Conservation (phyloP, 2,113 vertebrate genomes). For the Delphinus delphis region DNA sequence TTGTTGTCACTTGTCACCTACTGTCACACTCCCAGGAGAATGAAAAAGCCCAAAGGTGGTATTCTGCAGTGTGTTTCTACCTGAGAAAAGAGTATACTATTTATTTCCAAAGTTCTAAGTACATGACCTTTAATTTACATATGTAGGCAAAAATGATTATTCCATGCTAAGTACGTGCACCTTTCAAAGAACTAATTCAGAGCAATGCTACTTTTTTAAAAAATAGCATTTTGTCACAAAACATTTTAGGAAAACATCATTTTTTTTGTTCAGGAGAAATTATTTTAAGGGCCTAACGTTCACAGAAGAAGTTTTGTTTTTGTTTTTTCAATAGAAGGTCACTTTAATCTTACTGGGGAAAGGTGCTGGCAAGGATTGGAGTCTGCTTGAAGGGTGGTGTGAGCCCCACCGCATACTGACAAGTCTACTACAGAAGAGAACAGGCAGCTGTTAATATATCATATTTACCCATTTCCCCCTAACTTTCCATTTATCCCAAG, state of each 20-base stretch:
- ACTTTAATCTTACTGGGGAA: neutral
- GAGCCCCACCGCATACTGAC: neutral
- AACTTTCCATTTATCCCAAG: neutral
- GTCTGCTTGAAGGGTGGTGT: neutral
- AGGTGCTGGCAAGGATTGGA: neutral
- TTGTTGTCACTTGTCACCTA: neutral
- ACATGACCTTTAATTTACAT: constrained; percentile 24
- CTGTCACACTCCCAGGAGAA: neutral
- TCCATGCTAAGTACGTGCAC: neutral
- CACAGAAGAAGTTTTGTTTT: neutral
- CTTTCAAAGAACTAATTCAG: constrained; percentile 17
- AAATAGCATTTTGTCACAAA: constrained; percentile 13
- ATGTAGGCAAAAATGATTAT: neutral
- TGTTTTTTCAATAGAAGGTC: neutral
- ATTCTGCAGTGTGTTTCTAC: neutral
- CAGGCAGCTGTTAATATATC: neutral
- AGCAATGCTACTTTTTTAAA: neutral
- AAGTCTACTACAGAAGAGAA: neutral
- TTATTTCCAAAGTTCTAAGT: constrained; percentile 52
- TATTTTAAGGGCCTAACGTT: neutral
- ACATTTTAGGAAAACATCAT: neutral
- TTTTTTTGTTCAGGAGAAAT: neutral
- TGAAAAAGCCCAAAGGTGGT: neutral
- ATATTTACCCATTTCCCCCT: neutral
- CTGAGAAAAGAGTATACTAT: neutral